Percentiles rank a stretch among this genome's conserved stretches.
These are phyloP conservation scores for Hirundo rustica DNA, from an alignment of 2,797 vertebrate genomes.

Conservation along the genomic window DNA sequence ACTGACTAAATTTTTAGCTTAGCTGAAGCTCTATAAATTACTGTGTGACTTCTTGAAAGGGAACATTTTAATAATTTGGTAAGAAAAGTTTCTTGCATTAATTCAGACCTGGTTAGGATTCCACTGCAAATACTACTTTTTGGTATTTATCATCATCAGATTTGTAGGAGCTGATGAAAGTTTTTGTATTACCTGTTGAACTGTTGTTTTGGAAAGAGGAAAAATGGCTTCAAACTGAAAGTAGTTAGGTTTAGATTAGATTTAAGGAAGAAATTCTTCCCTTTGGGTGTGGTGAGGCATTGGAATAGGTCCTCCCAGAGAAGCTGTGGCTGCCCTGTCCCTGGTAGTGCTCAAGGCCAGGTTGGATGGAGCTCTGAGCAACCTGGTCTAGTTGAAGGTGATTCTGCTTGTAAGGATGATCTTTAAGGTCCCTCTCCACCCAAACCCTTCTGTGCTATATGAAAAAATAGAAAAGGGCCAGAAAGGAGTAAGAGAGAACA, in stretches of 20 bases:
- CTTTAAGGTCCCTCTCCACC: not conserved
- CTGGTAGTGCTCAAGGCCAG: not conserved
- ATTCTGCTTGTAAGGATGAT: no score
- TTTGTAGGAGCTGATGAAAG: not conserved
- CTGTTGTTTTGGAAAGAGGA: not conserved
- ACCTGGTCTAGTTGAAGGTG: rapidly evolving
- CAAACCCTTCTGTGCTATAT: not conserved
- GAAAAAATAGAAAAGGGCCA: not conserved
- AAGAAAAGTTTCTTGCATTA: not conserved
- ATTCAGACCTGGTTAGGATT: not conserved
- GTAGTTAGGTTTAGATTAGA: not conserved
- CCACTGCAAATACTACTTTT: not conserved
- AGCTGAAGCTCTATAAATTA: not conserved
- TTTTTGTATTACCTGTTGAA: not conserved
- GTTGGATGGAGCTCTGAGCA: not conserved
- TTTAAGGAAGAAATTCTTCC: not conserved
- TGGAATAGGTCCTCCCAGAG: not conserved
- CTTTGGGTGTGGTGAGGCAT: not conserved
- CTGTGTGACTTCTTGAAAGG: not conserved
- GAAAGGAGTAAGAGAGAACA: not conserved
- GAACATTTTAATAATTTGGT: not conserved
- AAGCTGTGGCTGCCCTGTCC: not conserved
- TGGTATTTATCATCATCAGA: not conserved
- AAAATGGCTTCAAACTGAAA: not conserved
- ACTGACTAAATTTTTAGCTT: not conserved